Percentiles rank a stretch among this genome's conserved stretches.
Conservation (phyloP, 2,113 vertebrate species). For the Pipa parva region DNA sequence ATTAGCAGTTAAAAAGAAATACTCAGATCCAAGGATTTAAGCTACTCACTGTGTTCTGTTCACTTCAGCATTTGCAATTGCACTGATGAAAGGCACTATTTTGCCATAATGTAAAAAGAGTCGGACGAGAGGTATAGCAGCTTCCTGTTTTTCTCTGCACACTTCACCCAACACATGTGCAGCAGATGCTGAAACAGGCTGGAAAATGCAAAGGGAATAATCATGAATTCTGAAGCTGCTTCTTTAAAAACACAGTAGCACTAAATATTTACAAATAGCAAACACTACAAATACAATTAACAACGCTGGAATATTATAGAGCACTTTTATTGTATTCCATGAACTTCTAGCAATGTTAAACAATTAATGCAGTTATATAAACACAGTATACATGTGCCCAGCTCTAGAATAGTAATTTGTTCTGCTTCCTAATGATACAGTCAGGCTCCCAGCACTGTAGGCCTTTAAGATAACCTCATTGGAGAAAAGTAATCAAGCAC, state of each 20-base stretch:
- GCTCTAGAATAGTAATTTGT: no score
- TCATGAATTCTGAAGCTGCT: constrained; percentile 7
- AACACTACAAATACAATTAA: not conserved
- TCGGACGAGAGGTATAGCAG: constrained; percentile 88
- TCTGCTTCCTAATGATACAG: no score
- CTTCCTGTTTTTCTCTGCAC: constrained; percentile 96
- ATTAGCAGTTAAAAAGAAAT: no score
- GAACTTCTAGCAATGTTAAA: no score
- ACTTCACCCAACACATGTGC: constrained; percentile 92
- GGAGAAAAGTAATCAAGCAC: no score
- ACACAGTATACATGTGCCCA: no score
- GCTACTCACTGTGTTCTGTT: constrained; percentile 91
- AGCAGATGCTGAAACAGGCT: constrained; percentile 91
- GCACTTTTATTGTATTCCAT: no score
- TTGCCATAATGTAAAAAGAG: constrained; percentile 91
- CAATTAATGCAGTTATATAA: no score
- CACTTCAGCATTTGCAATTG: constrained; percentile 91
- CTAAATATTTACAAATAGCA: not conserved
- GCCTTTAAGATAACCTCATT: no score
- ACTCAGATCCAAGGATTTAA: not conserved
- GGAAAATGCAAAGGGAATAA: no score
- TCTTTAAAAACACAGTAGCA: not conserved
- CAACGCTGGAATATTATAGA: no score
- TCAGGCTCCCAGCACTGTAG: no score
- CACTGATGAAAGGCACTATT: constrained; percentile 94